Conservation (phyloP, 2,113 vertebrate species). For the Calidris pygmaea region DNA sequence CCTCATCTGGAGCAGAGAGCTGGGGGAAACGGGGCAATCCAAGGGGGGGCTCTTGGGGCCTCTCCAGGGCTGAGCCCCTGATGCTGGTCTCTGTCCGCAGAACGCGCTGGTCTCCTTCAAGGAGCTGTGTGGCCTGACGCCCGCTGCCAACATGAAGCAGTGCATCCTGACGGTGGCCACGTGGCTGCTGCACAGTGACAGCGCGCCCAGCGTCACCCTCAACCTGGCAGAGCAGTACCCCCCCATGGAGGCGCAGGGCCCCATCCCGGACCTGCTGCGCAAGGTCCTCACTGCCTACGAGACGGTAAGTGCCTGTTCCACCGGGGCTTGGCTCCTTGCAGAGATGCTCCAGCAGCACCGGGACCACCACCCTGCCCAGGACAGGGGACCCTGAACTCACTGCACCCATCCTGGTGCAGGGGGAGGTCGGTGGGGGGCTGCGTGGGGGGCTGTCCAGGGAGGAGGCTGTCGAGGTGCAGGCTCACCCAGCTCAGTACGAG, state of each 20-base stretch:
- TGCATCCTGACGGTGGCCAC: constrained; percentile 88
- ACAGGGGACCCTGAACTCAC: rapidly evolving
- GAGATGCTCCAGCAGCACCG: rapidly evolving
- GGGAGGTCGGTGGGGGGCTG: not conserved
- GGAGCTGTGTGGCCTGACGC: constrained; percentile 89
- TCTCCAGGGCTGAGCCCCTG: not conserved
- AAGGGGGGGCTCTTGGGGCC: not conserved
- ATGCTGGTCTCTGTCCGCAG: constrained; percentile 53
- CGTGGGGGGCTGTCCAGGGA: not conserved
- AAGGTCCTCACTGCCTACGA: constrained; percentile 91
- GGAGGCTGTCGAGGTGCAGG: not conserved
- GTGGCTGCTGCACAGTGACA: constrained; percentile 89
- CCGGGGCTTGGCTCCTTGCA: rapidly evolving
- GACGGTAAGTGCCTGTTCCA: constrained; percentile 69
- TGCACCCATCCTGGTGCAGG: rapidly evolving
- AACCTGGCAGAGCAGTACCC: constrained; percentile 88
- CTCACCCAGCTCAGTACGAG: rapidly evolving
- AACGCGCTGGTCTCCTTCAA: constrained; percentile 93
- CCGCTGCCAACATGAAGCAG: constrained; percentile 93
- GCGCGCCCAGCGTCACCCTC: constrained; percentile 78
- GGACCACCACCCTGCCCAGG: not conserved
- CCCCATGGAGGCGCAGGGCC: constrained; percentile 87
- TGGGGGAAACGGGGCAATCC: rapidly evolving
- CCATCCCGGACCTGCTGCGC: constrained; percentile 86
- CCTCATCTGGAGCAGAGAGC: not conserved